These are phyloP conservation scores for Orthochromis indermauri DNA, from an alignment of 2,113 vertebrate species.

Conservation along the genomic window DNA sequence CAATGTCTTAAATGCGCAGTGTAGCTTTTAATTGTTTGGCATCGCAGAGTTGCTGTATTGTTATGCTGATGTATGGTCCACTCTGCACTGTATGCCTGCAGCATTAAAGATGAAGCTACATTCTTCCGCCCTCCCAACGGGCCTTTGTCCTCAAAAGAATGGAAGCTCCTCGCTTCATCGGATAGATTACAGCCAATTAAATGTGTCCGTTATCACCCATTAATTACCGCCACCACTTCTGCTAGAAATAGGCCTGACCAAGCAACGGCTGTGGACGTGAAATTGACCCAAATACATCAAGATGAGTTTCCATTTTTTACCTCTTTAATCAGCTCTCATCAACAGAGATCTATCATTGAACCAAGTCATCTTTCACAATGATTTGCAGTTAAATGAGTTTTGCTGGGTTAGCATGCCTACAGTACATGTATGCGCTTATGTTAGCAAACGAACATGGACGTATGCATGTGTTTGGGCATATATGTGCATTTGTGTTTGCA, in stretches of 20 bases:
- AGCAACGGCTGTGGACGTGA: slow-evolving; percentile 37
- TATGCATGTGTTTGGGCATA: background rate
- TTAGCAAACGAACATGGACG: background rate
- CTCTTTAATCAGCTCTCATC: slow-evolving; percentile 44
- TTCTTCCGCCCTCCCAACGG: slow-evolving; percentile 8
- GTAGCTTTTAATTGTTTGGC: slow-evolving; percentile 21
- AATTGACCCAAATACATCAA: slow-evolving; percentile 73
- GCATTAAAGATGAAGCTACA: slow-evolving; percentile 16
- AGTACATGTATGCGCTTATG: background rate
- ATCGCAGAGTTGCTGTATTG: background rate
- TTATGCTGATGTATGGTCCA: slow-evolving; percentile 1
- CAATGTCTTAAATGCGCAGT: background rate
- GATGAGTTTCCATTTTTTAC: slow-evolving; percentile 60
- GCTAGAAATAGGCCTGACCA: slow-evolving; percentile 60
- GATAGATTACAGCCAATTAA: slow-evolving; percentile 64
- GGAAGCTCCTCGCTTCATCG: slow-evolving; percentile 40
- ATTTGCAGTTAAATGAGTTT: slow-evolving; percentile 24
- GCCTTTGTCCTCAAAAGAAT: slow-evolving; percentile 46
- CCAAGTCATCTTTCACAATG: slow-evolving; percentile 10
- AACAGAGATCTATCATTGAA: slow-evolving; percentile 39
- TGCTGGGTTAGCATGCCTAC: background rate
- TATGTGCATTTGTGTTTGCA: background rate
- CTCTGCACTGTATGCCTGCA: background rate
- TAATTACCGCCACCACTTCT: slow-evolving; percentile 60
- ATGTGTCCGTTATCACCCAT: slow-evolving; percentile 53